Base-by-base conservation (phyloP, 2,113 vertebrate genomes). In the Gadus macrocephalus region DNA sequence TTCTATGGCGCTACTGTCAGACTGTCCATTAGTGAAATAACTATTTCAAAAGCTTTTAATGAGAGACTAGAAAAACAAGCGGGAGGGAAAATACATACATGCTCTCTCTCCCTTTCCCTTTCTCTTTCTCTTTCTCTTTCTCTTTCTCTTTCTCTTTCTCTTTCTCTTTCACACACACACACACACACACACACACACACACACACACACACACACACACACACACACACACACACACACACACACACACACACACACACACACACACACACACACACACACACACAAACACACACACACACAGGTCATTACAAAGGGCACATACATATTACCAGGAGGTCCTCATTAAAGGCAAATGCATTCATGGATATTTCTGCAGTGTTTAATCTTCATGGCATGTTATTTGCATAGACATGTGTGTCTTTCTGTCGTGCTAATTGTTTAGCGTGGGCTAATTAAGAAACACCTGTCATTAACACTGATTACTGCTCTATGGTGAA, bases 371-470 rank as follows among this genome's bases (percentile, higher is more conserved):
- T 85, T 85, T 83, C 81, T 75, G 78, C 70, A 59, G 78, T 68
- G 77, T 80, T 84, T 91, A 62, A 89, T 90, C 87, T 62, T 62
- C 62, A 71, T 68, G 77, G 78, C 78, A 84, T 84, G 79, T 87
- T 79, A 89, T 90, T 88, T 86, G 87, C 88, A 89, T 88, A 81
- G 76, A 85, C 87, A 85, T 87, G 71, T 83, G 60, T 22, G n/a
- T 62, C 19, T 62, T 70, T 83, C 77, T 77, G 73, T 81, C 77
- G 81, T 84, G 84, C 83, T 91, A 91, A 91, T 91, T 91, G 89
- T 92, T 90, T 87, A 87, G 86, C 78, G 79, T 19, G 66, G 82
- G 85, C 83, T 90, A 90, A 92, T 92, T 92, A 90, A 86, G 80
- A 68, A 61, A 74, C 38, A 78, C 63, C 83, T 83, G 86, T 89